phyloP scores from a whole-genome alignment of 2,797 vertebrate genomes.

The Rhinella marina region DNA sequence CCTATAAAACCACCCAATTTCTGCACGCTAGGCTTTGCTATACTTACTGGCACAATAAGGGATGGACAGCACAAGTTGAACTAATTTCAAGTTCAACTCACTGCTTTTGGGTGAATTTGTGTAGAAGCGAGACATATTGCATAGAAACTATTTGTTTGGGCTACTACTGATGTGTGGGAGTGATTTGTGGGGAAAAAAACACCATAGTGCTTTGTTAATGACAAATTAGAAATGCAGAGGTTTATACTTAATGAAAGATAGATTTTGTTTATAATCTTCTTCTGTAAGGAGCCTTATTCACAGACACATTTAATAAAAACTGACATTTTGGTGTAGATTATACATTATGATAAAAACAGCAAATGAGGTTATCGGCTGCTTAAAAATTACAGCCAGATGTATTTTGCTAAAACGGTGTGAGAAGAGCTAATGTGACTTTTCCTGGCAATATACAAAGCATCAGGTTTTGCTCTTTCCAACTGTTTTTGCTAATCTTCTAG shows the following conservation, averaged over 20 bases:
- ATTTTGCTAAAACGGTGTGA: conserved; percentile 65
- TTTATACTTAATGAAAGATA: conserved; percentile 70
- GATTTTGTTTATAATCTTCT: conserved; percentile 65
- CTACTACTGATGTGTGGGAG: no score
- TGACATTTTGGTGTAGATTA: conserved; percentile 67
- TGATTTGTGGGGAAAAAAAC: no score
- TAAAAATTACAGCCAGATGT: conserved; percentile 67
- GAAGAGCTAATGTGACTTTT: conserved; percentile 66
- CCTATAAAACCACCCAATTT: no score
- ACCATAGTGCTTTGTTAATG: conserved; percentile 4
- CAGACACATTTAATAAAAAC: conserved; percentile 67
- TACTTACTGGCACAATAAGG: no score
- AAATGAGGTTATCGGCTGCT: conserved; percentile 67
- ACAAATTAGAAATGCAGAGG: conserved; percentile 31
- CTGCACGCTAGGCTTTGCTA: no score
- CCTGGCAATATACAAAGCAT: conserved; percentile 57
- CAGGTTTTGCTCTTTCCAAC: conserved; percentile 58
- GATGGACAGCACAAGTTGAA: no score
- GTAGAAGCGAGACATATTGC: no score
- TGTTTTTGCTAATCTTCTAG: conserved; percentile 65
- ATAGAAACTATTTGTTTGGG: no score
- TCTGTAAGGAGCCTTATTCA: conserved; percentile 60
- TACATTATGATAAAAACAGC: conserved; percentile 65
- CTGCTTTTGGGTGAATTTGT: no score
- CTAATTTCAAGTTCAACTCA: no score